phyloP scores from a whole-genome alignment of 2,888 invertebrate genomes.

The Eupsilia transversa region DNA sequence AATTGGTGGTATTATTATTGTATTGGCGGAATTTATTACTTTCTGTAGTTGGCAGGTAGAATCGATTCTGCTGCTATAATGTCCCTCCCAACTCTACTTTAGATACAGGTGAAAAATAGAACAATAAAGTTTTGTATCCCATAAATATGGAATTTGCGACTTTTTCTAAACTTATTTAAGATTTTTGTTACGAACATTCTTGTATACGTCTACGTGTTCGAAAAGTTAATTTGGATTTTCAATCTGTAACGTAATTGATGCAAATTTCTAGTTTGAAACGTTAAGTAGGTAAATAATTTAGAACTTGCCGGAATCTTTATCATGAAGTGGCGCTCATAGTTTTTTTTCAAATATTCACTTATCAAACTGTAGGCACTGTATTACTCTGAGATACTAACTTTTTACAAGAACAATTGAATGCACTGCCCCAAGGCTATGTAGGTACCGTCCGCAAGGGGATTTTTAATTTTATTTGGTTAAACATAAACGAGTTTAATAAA shows the following conservation, averaged over 20 bases:
- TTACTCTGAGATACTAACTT: neutral
- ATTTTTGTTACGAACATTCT: neutral
- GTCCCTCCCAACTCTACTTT: conserved; percentile 4
- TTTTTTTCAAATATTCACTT: neutral
- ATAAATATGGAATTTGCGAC: conserved; percentile 1
- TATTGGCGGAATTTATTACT: conserved; percentile 13
- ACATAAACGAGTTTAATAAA: conserved; percentile 41
- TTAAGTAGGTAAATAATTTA: neutral
- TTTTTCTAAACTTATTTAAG: conserved; percentile 2
- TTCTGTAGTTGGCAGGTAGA: conserved; percentile 13
- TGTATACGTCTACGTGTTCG: neutral
- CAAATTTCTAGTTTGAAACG: neutral
- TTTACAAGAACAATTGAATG: conserved; percentile 31
- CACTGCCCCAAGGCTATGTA: conserved; percentile 5
- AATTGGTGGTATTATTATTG: no score
- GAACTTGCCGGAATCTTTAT: neutral
- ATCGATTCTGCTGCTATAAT: conserved; percentile 16
- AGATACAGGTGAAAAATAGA: conserved; percentile 25
- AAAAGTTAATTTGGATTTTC: neutral
- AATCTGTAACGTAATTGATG: neutral
- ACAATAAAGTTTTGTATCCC: conserved; percentile 11
- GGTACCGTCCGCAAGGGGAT: neutral
- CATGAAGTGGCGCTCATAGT: neutral
- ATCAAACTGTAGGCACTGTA: neutral
- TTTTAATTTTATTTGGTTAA: conserved; percentile 45